Base-by-base conservation (phyloP, 2,113 vertebrate species). In the Deroptyus accipitrinus region DNA sequence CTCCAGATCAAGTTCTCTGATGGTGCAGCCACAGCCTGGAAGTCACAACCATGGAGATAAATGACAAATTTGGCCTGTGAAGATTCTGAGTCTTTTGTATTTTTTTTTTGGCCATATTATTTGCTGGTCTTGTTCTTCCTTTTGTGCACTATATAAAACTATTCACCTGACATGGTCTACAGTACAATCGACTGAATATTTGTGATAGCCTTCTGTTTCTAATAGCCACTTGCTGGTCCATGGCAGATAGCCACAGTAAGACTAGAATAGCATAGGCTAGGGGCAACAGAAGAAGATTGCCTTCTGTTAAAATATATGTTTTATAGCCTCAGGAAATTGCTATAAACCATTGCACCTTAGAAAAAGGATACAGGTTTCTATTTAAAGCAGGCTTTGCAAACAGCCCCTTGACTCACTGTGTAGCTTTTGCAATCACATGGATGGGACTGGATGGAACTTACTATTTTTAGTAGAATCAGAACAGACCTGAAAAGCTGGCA, bases 381-480 rank as follows among this genome's bases (percentile, higher is more conserved):
- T 96, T 90, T 92, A 94, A 95, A 95, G 83, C 82, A 72, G 69
- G 39, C 52, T 95, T 83, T 76, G 51, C 88, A 95, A 95, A 94
- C 28, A 94, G 30, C 54, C 44, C 59, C 73, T 83, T 86, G 70
- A 88, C 84, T 96, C 2, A 3, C 75, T 78, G 13, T 39, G 63
- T 49, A 80, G 55, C 52, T 90, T 95, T 35, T 93, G 42, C 55
- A 76, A 17, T 91, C 63, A 35, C 66, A 81, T 4, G 35, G 85
- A 87, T 4, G 2, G 52, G 44, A 64, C 81, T 82, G 69, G 62
- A 94, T 90, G 80, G 82, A 95, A 83, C 72, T 75, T 92, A 86
- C 72, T 96, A 92, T 92, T 97, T 95, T 97, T 90, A 96, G 90
- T 73, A 92, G 84, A 94, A 80, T 94, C 81, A 93, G 91, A 94